A percentile compares a stretch with the other conserved stretches of the same genome.
These are phyloP conservation scores for Ifrita kowaldi DNA, from an alignment of 2,113 vertebrate genomes.

Conservation along the genomic window DNA sequence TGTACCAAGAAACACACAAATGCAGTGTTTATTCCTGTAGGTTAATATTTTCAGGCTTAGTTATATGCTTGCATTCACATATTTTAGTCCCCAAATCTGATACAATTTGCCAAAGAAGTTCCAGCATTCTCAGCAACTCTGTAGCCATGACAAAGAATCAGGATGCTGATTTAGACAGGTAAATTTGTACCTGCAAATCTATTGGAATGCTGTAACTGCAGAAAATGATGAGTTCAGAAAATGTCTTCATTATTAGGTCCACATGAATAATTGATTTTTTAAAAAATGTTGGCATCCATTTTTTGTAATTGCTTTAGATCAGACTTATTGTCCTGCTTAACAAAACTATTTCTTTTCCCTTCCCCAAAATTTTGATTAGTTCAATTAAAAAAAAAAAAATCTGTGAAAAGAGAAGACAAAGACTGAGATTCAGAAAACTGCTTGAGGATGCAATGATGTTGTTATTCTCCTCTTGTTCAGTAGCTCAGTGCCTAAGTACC, in stretches of 20 bases:
- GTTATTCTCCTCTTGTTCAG: neutral
- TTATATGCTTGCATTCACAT: neutral
- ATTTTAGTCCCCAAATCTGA: neutral
- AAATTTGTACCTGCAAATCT: conserved; percentile 32
- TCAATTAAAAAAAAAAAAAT: neutral
- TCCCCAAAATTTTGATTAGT: neutral
- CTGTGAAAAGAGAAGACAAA: neutral
- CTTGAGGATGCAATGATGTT: neutral
- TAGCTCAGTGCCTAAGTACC: neutral
- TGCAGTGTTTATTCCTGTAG: neutral
- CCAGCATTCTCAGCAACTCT: neutral
- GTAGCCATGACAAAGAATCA: neutral
- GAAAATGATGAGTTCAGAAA: neutral
- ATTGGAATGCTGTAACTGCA: neutral
- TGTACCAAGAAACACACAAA: neutral
- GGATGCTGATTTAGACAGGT: neutral
- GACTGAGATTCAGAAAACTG: neutral
- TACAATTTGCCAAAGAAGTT: neutral
- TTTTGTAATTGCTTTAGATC: neutral
- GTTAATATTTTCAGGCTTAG: neutral
- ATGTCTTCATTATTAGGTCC: neutral
- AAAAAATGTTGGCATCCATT: neutral
- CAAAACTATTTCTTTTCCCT: neutral
- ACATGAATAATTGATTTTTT: neutral
- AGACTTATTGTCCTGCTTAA: neutral